Percentiles rank a stretch among this genome's conserved stretches.
Conservation (phyloP, 2,113 vertebrate genomes). For the Haemorhous mexicanus region DNA sequence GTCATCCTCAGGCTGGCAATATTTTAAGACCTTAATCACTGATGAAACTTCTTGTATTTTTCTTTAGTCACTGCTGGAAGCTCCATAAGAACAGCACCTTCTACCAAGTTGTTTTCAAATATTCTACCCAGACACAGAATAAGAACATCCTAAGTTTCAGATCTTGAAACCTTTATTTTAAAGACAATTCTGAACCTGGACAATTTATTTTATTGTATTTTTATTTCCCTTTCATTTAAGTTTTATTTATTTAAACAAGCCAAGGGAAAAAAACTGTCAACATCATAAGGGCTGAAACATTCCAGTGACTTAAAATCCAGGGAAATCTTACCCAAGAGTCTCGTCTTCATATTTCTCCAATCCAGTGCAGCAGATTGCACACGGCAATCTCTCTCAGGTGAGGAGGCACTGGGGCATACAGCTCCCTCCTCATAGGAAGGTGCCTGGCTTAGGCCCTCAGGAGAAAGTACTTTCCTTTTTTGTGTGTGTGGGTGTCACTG, state of each 20-base stretch:
- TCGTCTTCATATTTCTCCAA: not conserved
- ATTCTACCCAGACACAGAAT: not conserved
- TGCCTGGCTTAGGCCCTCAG: too few species aligned
- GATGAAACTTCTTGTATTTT: not conserved
- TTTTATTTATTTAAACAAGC: not conserved
- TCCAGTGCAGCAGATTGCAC: not conserved
- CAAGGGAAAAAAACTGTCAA: not conserved
- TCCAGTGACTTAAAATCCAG: not conserved
- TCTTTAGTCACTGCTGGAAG: not conserved
- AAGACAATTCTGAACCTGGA: not conserved
- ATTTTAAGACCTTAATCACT: not conserved
- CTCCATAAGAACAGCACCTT: not conserved
- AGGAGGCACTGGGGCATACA: not conserved
- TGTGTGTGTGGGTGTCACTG: accelerated
- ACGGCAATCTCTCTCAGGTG: too few species aligned
- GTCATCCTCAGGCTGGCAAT: not conserved
- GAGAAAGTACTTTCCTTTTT: not conserved
- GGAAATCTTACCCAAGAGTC: not conserved
- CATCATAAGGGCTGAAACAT: accelerated
- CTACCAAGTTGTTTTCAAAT: not conserved
- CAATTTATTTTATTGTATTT: too few species aligned
- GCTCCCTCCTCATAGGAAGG: not conserved
- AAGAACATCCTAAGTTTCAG: not conserved
- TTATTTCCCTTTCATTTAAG: accelerated
- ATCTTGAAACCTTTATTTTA: not conserved